A percentile compares a stretch with the other conserved stretches of the same genome.
phyloP scores from a whole-genome alignment of 2,888 invertebrate genomes.

The Linnaemya tessellans region DNA sequence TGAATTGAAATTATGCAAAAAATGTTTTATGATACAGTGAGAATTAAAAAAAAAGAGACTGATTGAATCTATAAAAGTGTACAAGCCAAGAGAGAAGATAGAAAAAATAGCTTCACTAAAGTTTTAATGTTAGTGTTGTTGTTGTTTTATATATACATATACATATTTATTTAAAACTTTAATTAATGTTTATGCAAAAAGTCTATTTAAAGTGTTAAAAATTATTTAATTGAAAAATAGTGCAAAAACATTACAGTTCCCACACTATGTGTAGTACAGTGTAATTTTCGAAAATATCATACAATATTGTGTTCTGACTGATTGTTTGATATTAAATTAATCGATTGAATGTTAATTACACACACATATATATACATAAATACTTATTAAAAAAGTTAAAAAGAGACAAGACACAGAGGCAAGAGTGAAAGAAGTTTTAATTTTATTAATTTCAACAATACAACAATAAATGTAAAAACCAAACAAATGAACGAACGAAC shows the following conservation, averaged over 20 bases:
- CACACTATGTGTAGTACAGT: slow-evolving; percentile 50
- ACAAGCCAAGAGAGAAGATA: slow-evolving; percentile 28
- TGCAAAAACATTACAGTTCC: slow-evolving; percentile 70
- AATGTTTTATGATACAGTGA: slow-evolving; percentile 6
- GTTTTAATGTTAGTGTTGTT: slow-evolving; percentile 17
- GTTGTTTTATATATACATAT: not conserved
- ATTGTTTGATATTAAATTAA: slow-evolving; percentile 37
- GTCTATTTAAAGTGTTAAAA: slow-evolving; percentile 63
- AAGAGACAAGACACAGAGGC: slow-evolving; percentile 58
- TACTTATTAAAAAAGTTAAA: slow-evolving; percentile 27
- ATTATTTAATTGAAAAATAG: slow-evolving; percentile 72
- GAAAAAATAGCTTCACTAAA: slow-evolving; percentile 27
- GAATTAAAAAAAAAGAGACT: not conserved
- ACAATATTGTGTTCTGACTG: slow-evolving; percentile 59
- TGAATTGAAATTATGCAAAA: slow-evolving; percentile 9
- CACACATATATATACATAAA: slow-evolving; percentile 52
- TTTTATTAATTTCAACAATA: slow-evolving; percentile 45
- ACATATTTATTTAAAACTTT: slow-evolving; percentile 22
- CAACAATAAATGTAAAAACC: slow-evolving; percentile 43
- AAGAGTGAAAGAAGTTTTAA: slow-evolving; percentile 57
- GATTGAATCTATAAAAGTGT: slow-evolving; percentile 23
- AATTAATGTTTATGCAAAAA: slow-evolving; percentile 39
- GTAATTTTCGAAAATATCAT: slow-evolving; percentile 66
- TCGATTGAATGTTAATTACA: slow-evolving; percentile 43
- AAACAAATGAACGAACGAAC: slow-evolving; percentile 2